Percentiles rank a stretch among this genome's conserved stretches.
These are phyloP conservation scores for Acomys russatus DNA, from an alignment of 2,797 vertebrate genomes.

Conservation along the genomic window DNA sequence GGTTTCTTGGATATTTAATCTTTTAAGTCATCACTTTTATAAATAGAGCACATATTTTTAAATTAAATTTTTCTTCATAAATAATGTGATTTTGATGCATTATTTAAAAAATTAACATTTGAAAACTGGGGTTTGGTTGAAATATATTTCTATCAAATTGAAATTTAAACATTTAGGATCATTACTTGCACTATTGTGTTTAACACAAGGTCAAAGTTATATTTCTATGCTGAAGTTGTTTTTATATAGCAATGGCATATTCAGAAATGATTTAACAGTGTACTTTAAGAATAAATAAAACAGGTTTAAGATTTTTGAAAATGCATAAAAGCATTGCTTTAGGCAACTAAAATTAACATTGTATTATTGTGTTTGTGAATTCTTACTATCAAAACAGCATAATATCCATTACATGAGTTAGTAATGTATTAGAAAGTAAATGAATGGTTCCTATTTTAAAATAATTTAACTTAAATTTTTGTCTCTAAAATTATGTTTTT, in stretches of 20 bases:
- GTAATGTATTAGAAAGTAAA: neutral
- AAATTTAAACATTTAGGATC: neutral
- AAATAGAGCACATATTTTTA: neutral
- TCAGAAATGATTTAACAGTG: neutral
- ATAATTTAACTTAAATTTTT: neutral
- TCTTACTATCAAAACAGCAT: neutral
- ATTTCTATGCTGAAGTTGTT: neutral
- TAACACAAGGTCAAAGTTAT: neutral
- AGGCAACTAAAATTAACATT: neutral
- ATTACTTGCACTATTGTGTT: neutral
- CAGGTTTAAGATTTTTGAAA: neutral
- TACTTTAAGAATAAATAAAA: neutral
- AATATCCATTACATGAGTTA: neutral
- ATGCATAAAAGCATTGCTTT: neutral
- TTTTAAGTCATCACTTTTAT: neutral
- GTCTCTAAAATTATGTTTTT: neutral
- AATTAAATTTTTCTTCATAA: neutral
- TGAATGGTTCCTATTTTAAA: neutral
- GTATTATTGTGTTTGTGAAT: neutral
- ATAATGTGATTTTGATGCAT: neutral
- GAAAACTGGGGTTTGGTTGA: neutral
- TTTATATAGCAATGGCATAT: neutral
- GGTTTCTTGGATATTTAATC: neutral
- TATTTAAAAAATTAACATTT: neutral
- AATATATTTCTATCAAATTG: neutral